Evolutionary conservation across 2,888 invertebrate genomes (phyloP).

Genomic region (Drosophila cyrtoloma): DNA sequence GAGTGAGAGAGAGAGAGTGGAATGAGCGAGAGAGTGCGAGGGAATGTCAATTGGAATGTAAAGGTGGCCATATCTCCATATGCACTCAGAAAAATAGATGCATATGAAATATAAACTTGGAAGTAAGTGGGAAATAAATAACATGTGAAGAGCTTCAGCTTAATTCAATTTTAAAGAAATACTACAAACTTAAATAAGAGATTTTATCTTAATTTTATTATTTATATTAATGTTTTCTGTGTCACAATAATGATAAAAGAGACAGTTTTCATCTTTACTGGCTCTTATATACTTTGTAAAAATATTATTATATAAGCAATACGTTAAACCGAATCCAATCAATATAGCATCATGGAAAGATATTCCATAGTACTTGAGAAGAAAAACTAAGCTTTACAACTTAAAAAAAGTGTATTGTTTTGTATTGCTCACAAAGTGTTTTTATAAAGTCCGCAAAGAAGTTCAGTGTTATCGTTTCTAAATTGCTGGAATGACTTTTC

Average conservation of each 20-base stretch:
- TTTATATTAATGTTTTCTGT: background rate
- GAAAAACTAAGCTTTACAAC: background rate
- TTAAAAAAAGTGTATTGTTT: background rate
- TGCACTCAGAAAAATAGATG: background rate
- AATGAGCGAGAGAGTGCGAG: background rate
- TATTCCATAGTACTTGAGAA: background rate
- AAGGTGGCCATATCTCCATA: slow-evolving; percentile 1
- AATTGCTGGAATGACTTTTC: background rate
- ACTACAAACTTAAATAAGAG: background rate
- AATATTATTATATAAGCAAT: background rate
- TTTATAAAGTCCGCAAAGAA: background rate
- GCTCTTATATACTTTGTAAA: background rate
- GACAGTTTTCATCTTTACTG: background rate
- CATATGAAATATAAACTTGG: background rate
- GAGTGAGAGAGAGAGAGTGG: background rate
- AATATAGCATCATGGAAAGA: background rate
- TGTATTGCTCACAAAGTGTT: accelerated
- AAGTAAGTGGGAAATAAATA: background rate
- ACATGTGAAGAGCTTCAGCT: background rate
- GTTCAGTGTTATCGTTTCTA: accelerated
- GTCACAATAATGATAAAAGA: background rate
- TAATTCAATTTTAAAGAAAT: accelerated
- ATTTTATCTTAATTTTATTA: no score
- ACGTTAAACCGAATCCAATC: no score
- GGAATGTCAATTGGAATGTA: background rate